These are phyloP conservation scores for Ceratotherium simum DNA, from an alignment of 2,113 vertebrate genomes.

Conservation along the genomic window DNA sequence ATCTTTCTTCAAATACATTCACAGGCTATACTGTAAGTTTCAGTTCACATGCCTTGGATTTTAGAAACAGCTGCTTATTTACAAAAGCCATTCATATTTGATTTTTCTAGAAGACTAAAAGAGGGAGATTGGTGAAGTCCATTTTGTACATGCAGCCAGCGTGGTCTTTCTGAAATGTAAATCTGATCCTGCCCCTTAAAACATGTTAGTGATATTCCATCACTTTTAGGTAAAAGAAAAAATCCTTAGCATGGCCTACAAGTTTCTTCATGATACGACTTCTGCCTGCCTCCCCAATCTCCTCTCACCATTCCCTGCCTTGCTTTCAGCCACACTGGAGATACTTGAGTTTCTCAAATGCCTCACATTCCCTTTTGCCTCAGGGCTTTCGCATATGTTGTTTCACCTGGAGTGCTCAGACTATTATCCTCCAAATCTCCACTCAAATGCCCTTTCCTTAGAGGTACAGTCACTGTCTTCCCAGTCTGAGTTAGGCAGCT, in stretches of 20 bases:
- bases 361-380: not conserved
- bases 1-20: not conserved
- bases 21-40: not conserved
- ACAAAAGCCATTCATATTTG: not conserved
- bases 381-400: not conserved
- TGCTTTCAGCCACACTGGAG: not conserved
- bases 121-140: not conserved
- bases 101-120: not conserved
- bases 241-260: not conserved
- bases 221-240: not conserved
- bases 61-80: conserved; percentile 6
- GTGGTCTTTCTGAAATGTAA: not conserved
- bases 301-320: not conserved
- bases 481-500: not conserved
- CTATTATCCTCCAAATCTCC: not conserved
- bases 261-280: not conserved
- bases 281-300: not conserved
- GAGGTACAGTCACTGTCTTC: not conserved
- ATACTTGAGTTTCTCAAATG: not conserved
- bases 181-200: not conserved
- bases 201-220: not conserved
- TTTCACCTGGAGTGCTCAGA: not conserved
- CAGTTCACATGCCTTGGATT: not conserved
- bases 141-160: not conserved
- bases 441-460: not conserved